Evolutionary conservation across 1,140 invertebrate species (phyloP).

Genomic region (Watersipora subatra): DNA sequence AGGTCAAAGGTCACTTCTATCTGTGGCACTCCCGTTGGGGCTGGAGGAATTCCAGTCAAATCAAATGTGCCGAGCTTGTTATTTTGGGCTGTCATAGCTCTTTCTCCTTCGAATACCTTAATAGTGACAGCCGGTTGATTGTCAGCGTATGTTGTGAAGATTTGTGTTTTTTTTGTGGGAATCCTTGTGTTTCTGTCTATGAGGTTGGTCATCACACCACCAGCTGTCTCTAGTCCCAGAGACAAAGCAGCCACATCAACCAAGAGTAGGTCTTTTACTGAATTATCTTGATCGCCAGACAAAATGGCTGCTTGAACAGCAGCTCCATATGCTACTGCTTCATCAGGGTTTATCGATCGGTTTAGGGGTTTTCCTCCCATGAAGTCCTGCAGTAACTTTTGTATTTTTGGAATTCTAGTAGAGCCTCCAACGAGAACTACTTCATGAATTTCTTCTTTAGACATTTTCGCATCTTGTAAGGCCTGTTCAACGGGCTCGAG

Average conservation of each 20-base stretch:
- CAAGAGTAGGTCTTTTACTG: background rate
- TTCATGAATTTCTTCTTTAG: constrained; percentile 39
- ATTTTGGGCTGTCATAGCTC: no score
- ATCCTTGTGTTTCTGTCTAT: background rate
- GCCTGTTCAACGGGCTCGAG: no score
- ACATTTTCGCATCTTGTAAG: no score
- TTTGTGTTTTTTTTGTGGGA: background rate
- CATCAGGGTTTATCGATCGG: constrained; percentile 44
- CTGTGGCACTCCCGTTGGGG: no score
- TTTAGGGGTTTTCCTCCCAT: no score
- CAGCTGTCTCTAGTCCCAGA: background rate
- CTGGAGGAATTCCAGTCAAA: no score
- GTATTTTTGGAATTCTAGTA: constrained; percentile 41
- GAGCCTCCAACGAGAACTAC: constrained; percentile 45
- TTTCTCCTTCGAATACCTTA: no score
- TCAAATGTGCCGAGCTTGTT: no score
- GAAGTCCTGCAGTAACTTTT: constrained; percentile 33
- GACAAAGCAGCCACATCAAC: background rate
- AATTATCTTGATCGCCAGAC: constrained; percentile 29
- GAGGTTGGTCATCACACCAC: background rate
- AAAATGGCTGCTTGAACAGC: no score
- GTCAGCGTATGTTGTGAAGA: background rate
- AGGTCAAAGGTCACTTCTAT: no score
- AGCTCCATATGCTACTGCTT: constrained; percentile 43
- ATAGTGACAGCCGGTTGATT: no score